Base-by-base conservation (phyloP, 2,113 vertebrate species). In the Trachemys scripta region DNA sequence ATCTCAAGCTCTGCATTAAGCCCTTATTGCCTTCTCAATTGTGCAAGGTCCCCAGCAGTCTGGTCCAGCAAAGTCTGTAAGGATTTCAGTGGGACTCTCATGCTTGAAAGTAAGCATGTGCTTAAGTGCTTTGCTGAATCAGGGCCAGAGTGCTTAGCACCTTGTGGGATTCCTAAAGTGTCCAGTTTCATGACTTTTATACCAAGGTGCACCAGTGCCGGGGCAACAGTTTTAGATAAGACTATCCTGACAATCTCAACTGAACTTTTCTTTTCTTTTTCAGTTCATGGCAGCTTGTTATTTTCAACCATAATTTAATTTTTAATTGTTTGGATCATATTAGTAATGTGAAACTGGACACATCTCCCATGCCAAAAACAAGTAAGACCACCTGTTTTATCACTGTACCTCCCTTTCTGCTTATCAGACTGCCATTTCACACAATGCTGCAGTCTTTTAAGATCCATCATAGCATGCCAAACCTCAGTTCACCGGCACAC, bases 131-230 rank as follows among this genome's bases (percentile, higher is more conserved):
- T 47, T 81, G 35, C 59, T 92, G 93, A 89, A 91, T 57, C 83
- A 22, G 81, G 83, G 94, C 88, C 89, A 91, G 92, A 80, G 72
- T 14, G 53, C 75, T 96, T 89, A 2, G 94, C 94, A 96, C 93
- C 80, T 89, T 95, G 95, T 95, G 95, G 96, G 94, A 96, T 81
- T 94, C 94, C 93, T 85, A 97, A 57, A 81, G 95, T 83, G 93
- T 83, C 59, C 85, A 87, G 81, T 83, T 88, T 89, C 72, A n/a
- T 25, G 24, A 81, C 82, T 78, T 56, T 62, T 76, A 45, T 45
- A 25, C 38, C 24, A 17, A n/a, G 17, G 17, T 57, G 62, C 35
- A n/a, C 13, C 31, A 25, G 24, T 31, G 79, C 72, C 38, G 42
- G 78, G 27, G 87, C 1, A 1, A 82, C 57, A 76, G n/a, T 19